Base-by-base conservation (phyloP, 1,140 invertebrate species). In the Orchesella cincta region DNA sequence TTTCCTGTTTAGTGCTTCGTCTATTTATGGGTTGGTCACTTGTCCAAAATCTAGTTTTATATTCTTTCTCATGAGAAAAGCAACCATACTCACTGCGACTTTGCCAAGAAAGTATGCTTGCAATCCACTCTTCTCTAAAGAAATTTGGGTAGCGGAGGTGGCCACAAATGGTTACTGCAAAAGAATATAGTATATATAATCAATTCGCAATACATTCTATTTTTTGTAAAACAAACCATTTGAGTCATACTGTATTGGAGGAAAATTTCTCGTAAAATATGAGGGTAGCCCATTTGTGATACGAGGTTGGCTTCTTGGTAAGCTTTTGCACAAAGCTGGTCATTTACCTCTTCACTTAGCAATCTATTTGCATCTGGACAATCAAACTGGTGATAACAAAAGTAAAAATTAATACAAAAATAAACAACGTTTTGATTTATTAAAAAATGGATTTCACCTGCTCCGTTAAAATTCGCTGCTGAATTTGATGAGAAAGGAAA, bases 11-110 rank as follows among this genome's bases (percentile, higher is more conserved):
- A 1, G 34, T 73, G 14, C 3, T 28, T 73, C 18, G 23, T 26
- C 71, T 36, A 12, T 46, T 46, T 2, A 73, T 14, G 5, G 1
- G 14, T 2, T n/a, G 5, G 23, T 73, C 71, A 36, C 3, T 73
- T 1, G 34, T 39, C 34, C 16, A 1, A 28, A 46, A 73, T 26
- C 26, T 29, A 26, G 8, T 29, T 23, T 39, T 12, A 3, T 1
- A 3, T 2, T 29, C 33, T 36, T 36, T 29, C 12, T n/a, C 20
- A 8, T 26, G 16, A 28, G 31, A 5, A 23, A 73, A 73, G 23
- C 71, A 73, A 18, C 71, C 71, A 73, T 39, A 73, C 14, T 73
- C 71, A 20, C 34, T 39, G 36, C 46, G 36, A 51, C 71, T 73
- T 26, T 73, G 71, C 71, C 71, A 73, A 23, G 71, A 73, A 20